Percentiles rank a stretch among this genome's conserved stretches.
phyloP scores from a whole-genome alignment of 1,140 invertebrate species.

The Planococcus citri region DNA sequence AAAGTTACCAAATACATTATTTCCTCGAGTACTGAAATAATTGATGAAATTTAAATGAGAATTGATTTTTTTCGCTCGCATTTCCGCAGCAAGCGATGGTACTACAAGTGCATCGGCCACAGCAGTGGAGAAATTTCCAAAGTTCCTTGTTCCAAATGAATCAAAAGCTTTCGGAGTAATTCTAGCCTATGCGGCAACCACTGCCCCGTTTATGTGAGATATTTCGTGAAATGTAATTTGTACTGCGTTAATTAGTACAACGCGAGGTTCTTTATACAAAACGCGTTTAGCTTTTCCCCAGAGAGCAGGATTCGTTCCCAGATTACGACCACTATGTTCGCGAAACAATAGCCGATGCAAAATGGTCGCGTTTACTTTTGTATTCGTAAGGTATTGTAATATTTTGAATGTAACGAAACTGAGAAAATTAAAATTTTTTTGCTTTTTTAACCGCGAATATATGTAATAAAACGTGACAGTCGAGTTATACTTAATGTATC shows the following conservation, averaged over 20 bases:
- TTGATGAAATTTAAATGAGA: neutral
- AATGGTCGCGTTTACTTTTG: neutral
- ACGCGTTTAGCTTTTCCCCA: neutral
- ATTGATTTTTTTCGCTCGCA: neutral
- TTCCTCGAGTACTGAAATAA: neutral
- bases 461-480: neutral
- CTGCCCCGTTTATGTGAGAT: neutral
- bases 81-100: no score
- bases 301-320: neutral
- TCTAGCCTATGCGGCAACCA: no score
- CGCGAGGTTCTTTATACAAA: neutral
- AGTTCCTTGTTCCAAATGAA: no score
- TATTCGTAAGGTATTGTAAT: neutral
- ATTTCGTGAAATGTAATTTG: slow-evolving; percentile 4
- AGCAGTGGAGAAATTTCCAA: neutral
- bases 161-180: no score
- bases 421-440: neutral
- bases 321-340: neutral
- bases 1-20: neutral
- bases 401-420: neutral
- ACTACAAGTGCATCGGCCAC: neutral
- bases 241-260: slow-evolving; percentile 3
- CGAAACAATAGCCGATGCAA: neutral
- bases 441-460: neutral
- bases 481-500: neutral